Percentiles rank a stretch among this genome's conserved stretches.
Conservation (phyloP, 23 tunicate genomes). For the Clavelina lepadiformis region DNA sequence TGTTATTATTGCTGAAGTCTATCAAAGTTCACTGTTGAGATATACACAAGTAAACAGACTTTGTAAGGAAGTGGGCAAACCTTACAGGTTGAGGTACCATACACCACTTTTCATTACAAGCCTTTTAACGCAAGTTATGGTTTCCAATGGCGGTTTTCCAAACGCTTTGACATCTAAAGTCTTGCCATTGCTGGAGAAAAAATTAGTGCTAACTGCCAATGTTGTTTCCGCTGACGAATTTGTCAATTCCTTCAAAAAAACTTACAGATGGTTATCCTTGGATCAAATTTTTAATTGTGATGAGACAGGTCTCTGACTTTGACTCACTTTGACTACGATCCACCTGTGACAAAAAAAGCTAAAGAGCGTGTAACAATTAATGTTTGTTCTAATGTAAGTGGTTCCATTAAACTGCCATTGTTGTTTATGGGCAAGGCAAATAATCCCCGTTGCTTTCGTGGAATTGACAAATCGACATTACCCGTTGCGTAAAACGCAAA, state of each 20-base stretch:
- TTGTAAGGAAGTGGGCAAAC: no score
- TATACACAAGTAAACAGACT: no score
- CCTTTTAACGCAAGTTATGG: constrained; percentile 18
- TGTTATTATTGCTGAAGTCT: no score
- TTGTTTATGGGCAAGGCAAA: constrained; percentile 8
- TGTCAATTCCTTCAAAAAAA: neutral
- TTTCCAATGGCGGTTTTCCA: constrained; percentile 21
- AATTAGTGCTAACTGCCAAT: constrained; percentile 11
- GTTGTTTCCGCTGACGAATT: constrained; percentile 5
- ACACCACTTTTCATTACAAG: no score
- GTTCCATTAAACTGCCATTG: constrained; percentile 9
- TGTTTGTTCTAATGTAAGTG: constrained; percentile 19
- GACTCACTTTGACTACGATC: constrained; percentile 5
- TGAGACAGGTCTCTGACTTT: constrained; percentile 10
- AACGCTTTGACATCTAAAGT: constrained; percentile 6
- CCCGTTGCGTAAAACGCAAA: no score
- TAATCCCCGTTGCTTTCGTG: constrained; percentile 18
- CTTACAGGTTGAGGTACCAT: no score
- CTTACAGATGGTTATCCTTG: neutral
- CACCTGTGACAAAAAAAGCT: constrained; percentile 21
- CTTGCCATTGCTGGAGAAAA: constrained; percentile 9
- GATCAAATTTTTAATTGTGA: constrained; percentile 24
- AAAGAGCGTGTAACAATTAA: constrained; percentile 13
- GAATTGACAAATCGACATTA: no score
- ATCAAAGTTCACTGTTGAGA: no score